A percentile compares a stretch with the other conserved stretches of the same genome.
Evolutionary conservation across 2,888 invertebrate species (phyloP).

Genomic region (Caenorhabditis japonica): DNA sequence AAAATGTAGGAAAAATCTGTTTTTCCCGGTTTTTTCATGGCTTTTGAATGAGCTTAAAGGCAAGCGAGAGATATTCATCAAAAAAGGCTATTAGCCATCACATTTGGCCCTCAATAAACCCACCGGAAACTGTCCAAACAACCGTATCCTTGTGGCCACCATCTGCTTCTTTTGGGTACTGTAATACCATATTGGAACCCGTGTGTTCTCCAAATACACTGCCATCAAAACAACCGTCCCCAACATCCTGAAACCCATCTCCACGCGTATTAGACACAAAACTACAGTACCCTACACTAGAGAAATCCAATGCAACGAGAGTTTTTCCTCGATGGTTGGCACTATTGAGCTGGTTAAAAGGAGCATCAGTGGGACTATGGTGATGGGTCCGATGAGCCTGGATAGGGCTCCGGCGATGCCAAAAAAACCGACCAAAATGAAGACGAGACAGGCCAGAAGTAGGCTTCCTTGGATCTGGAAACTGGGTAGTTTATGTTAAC

Average conservation of each 20-base stretch:
- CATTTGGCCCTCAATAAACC: too few relatives aligned
- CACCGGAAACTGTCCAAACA: slow-evolving; percentile 73
- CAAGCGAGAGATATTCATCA: too few relatives aligned
- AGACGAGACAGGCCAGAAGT: slow-evolving; percentile 66
- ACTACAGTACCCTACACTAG: slow-evolving; percentile 57
- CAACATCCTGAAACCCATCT: slow-evolving; percentile 64
- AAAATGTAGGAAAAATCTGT: too few relatives aligned
- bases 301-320: slow-evolving; percentile 71
- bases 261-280: neutral
- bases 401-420: slow-evolving; percentile 72
- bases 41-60: too few relatives aligned
- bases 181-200: slow-evolving; percentile 65
- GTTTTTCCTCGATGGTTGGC: slow-evolving; percentile 70
- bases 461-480: slow-evolving; percentile 73
- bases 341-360: slow-evolving; percentile 67
- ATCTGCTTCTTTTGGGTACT: slow-evolving; percentile 45
- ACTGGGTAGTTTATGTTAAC: neutral
- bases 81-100: too few relatives aligned
- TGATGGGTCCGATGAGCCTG: slow-evolving; percentile 72
- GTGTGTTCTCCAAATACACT: slow-evolving; percentile 66
- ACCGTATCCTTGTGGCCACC: slow-evolving; percentile 44
- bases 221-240: slow-evolving; percentile 65
- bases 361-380: slow-evolving; percentile 72
- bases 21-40: too few relatives aligned
- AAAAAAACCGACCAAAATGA: slow-evolving; percentile 69